phyloP scores from a whole-genome alignment of 2,113 vertebrate genomes.

The Gymnarchus niloticus region DNA sequence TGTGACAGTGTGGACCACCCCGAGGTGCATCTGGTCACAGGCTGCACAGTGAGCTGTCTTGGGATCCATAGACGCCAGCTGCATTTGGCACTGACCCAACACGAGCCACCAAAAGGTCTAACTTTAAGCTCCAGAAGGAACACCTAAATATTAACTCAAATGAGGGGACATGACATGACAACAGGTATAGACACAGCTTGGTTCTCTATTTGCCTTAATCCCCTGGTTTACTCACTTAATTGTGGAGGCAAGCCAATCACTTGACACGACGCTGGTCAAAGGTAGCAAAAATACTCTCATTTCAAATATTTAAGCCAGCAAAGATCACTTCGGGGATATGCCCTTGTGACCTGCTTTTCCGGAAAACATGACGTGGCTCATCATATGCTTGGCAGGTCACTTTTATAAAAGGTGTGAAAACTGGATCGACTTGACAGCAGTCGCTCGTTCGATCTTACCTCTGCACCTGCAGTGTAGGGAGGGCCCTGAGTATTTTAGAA shows the following conservation, averaged over 20 bases:
- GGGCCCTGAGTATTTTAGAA: too few relatives aligned
- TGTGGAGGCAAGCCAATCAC: neutral
- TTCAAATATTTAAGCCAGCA: constrained; percentile 30
- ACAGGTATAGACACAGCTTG: too few relatives aligned
- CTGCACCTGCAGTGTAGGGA: neutral
- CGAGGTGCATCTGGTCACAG: neutral
- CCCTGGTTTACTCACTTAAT: neutral
- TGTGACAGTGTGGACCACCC: neutral
- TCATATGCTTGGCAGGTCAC: neutral
- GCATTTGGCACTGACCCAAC: neutral
- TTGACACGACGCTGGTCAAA: constrained; percentile 21
- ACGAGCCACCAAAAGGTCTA: neutral
- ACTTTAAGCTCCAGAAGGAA: neutral
- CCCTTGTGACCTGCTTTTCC: constrained; percentile 18
- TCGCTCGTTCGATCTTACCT: neutral
- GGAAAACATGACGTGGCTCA: constrained; percentile 14
- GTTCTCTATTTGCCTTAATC: neutral
- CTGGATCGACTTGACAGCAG: neutral
- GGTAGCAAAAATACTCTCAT: constrained; percentile 14
- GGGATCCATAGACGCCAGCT: too few relatives aligned
- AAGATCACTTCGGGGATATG: neutral
- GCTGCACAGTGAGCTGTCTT: too few relatives aligned
- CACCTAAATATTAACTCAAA: neutral
- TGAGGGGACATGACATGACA: neutral
- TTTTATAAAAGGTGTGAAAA: constrained; percentile 24